Percentiles rank a stretch among this genome's conserved stretches.
phyloP scores from a whole-genome alignment of 2,797 vertebrate genomes.

The Harpagifer antarcticus region DNA sequence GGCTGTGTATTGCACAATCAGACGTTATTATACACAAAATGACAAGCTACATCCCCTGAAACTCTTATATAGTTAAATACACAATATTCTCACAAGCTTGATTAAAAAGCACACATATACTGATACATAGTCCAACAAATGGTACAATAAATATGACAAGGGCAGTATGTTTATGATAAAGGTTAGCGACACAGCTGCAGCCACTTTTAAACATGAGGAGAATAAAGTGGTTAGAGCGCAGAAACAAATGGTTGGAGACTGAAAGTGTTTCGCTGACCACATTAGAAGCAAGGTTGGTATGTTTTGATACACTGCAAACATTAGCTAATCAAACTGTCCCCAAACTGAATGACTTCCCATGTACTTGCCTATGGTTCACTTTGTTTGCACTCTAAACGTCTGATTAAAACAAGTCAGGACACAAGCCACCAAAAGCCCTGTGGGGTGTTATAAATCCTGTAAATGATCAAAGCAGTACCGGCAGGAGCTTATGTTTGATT shows the following conservation, averaged over 20 bases:
- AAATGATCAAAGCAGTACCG: not conserved
- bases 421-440: not conserved
- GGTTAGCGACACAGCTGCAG: conserved; percentile 2
- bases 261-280: not conserved
- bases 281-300: not conserved
- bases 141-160: not conserved
- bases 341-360: not conserved
- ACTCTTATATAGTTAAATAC: not conserved
- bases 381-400: too few relatives aligned
- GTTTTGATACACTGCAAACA: not conserved
- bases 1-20: conserved; percentile 30
- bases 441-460: not conserved
- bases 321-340: not conserved
- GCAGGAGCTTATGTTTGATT: not conserved
- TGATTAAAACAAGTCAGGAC: too few relatives aligned
- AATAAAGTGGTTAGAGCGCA: not conserved
- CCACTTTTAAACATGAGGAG: not conserved
- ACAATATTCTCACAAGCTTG: conserved; percentile 20
- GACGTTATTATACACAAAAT: conserved; percentile 10
- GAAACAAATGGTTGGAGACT: not conserved
- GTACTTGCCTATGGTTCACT: too few relatives aligned
- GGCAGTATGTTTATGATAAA: not conserved
- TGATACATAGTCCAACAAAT: not conserved
- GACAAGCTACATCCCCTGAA: not conserved
- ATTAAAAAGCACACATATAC: not conserved